Percentiles rank a stretch among this genome's conserved stretches.
Evolutionary conservation across 2,113 vertebrate genomes (phyloP).

Genomic region (Lepisosteus osseus): DNA sequence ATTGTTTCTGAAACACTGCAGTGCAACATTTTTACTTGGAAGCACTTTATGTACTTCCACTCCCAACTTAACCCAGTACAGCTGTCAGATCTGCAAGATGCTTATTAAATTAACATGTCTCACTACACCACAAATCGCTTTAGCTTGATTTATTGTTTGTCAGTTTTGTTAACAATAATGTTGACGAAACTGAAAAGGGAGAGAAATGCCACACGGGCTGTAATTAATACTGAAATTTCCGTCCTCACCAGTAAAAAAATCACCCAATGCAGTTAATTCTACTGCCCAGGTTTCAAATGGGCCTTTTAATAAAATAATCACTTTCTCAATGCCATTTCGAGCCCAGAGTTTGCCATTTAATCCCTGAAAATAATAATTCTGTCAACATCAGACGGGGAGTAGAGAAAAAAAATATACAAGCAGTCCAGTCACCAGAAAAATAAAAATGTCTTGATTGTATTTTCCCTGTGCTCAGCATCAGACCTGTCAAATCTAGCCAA

Average conservation of each 20-base stretch:
- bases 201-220: background rate
- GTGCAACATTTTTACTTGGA: background rate
- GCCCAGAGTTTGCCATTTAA: background rate
- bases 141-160: background rate
- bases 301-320: background rate
- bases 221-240: background rate
- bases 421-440: background rate
- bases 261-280: background rate
- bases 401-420: too few species aligned
- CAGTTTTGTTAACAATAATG: background rate
- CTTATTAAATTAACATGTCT: conserved; percentile 1
- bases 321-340: too few species aligned
- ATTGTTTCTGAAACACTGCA: background rate
- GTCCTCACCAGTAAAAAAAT: background rate
- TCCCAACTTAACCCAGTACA: background rate
- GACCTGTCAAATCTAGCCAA: too few species aligned
- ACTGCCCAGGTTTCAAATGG: background rate
- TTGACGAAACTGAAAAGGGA: background rate
- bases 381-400: background rate
- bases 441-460: background rate
- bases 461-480: background rate
- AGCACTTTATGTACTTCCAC: background rate
- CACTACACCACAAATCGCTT: background rate
- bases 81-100: background rate
- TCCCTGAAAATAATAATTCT: background rate